These are phyloP conservation scores for Caenorhabditis drosophilae DNA, from an alignment of 2,888 invertebrate genomes.

Conservation along the genomic window DNA sequence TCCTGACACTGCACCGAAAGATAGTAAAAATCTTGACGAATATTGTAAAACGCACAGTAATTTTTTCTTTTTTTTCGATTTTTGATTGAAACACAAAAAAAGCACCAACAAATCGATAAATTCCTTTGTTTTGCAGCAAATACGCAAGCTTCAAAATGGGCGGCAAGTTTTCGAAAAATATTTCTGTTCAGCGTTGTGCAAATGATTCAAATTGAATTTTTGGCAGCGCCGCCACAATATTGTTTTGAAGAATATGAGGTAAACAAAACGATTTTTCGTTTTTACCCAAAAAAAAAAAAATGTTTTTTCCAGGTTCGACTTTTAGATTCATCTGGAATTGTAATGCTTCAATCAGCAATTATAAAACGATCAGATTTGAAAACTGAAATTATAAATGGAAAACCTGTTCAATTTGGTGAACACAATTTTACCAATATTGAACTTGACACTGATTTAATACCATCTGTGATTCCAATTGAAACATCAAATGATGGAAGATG, in stretches of 20 bases:
- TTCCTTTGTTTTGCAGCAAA: constrained; percentile 46
- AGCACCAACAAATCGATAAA: too few relatives aligned
- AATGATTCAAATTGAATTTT: constrained; percentile 65
- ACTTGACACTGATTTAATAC: constrained; percentile 59
- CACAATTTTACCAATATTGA: constrained; percentile 64
- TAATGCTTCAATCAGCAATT: constrained; percentile 46
- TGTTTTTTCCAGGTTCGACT: constrained; percentile 56
- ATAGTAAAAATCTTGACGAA: constrained; percentile 3
- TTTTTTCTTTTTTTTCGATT: neutral
- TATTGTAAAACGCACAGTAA: neutral
- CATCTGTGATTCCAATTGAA: constrained; percentile 67
- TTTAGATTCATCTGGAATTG: constrained; percentile 59
- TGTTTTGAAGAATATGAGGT: constrained; percentile 68
- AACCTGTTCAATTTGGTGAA: constrained; percentile 57
- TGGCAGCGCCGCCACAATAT: constrained; percentile 63
- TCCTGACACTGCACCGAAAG: constrained; percentile 48
- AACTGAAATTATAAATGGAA: constrained; percentile 54
- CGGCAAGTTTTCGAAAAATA: constrained; percentile 66
- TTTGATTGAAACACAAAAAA: neutral
- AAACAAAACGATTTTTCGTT: neutral
- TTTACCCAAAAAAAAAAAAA: neutral
- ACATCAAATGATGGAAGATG: constrained; percentile 56
- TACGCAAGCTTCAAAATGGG: constrained; percentile 66
- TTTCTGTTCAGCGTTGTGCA: constrained; percentile 53
- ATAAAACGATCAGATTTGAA: constrained; percentile 50